Conservation (phyloP, 2,888 invertebrate species). For the Drosophila rubida region DNA sequence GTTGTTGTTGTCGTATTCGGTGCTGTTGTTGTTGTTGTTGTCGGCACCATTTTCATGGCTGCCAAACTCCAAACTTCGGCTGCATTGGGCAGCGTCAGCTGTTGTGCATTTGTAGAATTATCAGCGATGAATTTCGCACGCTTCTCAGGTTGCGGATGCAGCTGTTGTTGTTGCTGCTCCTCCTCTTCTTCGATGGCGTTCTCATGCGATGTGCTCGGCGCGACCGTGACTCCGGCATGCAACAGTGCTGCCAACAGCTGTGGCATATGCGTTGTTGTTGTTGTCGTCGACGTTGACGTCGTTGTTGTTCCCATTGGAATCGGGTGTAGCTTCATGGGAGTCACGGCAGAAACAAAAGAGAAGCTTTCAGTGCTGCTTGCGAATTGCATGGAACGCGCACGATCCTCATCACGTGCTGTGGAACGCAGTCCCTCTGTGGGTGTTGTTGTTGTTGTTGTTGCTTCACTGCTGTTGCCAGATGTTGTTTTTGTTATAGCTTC, state of each 20-base stretch:
- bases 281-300: constrained; percentile 14
- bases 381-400: constrained; percentile 63
- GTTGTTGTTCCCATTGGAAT: constrained; percentile 44
- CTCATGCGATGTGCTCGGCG: constrained; percentile 53
- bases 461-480: neutral
- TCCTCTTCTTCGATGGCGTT: constrained; percentile 67
- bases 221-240: constrained; percentile 35
- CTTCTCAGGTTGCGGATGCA: constrained; percentile 65
- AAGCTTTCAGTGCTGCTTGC: constrained; percentile 47
- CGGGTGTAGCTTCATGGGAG: constrained; percentile 69
- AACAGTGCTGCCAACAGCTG: constrained; percentile 27
- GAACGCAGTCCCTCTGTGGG: constrained; percentile 1
- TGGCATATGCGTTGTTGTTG: constrained; percentile 28
- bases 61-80: constrained; percentile 83
- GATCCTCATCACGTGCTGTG: constrained; percentile 53
- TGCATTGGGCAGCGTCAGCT: constrained; percentile 78
- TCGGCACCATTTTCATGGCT: constrained; percentile 78
- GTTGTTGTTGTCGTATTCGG: constrained; percentile 25
- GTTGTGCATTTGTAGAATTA: constrained; percentile 80
- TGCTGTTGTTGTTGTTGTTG: constrained; percentile 14
- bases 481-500: neutral
- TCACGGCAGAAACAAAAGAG: constrained; percentile 30
- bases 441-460: constrained; percentile 14
- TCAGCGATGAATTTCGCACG: constrained; percentile 82
- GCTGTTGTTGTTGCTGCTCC: constrained; percentile 1